Evolutionary conservation across 1,140 invertebrate genomes (phyloP), one percentile per base, ranked within the genome.

Genomic region (Hyphantria cunea): DNA sequence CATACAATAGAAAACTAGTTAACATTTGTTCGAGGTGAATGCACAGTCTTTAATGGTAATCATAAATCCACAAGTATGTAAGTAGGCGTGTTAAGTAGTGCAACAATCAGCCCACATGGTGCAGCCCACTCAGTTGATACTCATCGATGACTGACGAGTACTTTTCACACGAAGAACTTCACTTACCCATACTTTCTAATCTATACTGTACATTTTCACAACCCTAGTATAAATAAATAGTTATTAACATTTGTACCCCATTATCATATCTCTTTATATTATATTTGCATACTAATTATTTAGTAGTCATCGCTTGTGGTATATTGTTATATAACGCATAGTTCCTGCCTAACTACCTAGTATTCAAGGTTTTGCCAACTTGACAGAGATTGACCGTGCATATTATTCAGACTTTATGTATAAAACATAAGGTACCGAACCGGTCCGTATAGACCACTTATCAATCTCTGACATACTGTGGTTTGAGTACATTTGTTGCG

Each of bases 91-190:
- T 74, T 65, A 76, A 68, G 70, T 76, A 76, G 76, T 72, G 70
- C 71, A 65, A 70, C 63, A 70, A 64, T 72, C 70, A 61, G 66
- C 66, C 65, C 65, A 77, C 70, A 71, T 77, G 66, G 76, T 58
- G 71, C 76, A 58, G 63, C 83, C 84, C 73, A 86, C 82, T 72
- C 80, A 68, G 51, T 68, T 67, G 74, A 79, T 81, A 67, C 66
- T 74, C 76, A 82, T 87, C 79, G 78, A 87, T 86, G 82, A 78
- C 63, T 76, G 63, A 79, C 80, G 81, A 75, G 67, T 74, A 56
- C 67, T 64, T 58, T 50, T 70, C 59, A 74, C 73, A 80, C 68
- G 75, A 82, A 69, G 65, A 72, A 78, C 73, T 68, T 42, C 17
- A 31, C 17, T 42, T 44, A 13, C 41, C 39, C 47, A 52, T 74